Evolutionary conservation across 2,888 invertebrate genomes (phyloP), one percentile per base, ranked within the genome.

Genomic region (Poecilobothrus nobilitatus): DNA sequence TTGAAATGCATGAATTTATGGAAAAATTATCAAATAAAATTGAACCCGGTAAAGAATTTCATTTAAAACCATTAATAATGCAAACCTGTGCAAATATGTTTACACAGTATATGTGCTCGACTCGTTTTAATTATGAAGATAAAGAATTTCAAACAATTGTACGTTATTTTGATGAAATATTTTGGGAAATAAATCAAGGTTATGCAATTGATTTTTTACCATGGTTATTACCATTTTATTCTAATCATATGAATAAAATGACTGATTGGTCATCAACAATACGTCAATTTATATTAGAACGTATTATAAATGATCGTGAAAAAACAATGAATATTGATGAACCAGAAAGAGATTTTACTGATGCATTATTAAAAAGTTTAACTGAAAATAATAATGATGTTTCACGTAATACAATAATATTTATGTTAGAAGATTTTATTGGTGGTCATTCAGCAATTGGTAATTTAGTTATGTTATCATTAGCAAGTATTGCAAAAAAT

Each of bases 111-210:
- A 93, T 95, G 90, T 94, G 94, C 81, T 90, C 89, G n/a, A 85
- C 87, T 0, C 84, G 90, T 2, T 92, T 92, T 75, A 86, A 88
- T 63, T 86, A 89, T 68, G 84, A 87, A 18, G 91, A 94, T 73
- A 69, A 75, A 0, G 87, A 88, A 21, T 94, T 93, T 81, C 83
- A 84, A 66, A 83, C 84, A 69, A 84, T 90, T 8, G 90, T 92
- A 0, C 83, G 87, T 33, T 86, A 85, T 69, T 94, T 94, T 78
- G 94, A 94, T 75, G 89, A 91, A 74, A 92, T 95, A 67, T 95
- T 95, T 82, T 93, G 91, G 90, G 94, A 94, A 77, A 93, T 95
- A 72, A 95, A 94, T 79, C 92, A 92, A 75, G 93, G 93, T 0
- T 93, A 92, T 78, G 91, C 92, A 0, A 86, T 94, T 0, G 95